phyloP scores from a whole-genome alignment of 2,888 invertebrate genomes.

The Lomographa bimaculata region DNA sequence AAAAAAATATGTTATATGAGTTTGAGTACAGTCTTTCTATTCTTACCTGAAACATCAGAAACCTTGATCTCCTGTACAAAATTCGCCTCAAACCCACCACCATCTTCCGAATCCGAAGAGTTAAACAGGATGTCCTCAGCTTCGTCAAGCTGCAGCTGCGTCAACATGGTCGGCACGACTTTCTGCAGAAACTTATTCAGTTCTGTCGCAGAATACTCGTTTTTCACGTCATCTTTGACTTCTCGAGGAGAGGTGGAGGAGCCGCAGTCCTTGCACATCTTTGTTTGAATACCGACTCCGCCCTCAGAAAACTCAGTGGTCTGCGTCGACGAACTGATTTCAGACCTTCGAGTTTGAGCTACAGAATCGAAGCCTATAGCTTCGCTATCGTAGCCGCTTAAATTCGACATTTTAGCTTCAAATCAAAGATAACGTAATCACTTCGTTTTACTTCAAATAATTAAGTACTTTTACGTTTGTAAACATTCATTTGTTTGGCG shows the following conservation, averaged over 20 bases:
- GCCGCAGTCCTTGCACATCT: constrained; percentile 46
- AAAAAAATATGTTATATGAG: too few species aligned
- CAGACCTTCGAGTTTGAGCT: constrained; percentile 20
- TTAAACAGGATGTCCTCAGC: constrained; percentile 49
- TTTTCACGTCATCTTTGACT: constrained; percentile 43
- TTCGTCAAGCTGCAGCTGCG: constrained; percentile 64
- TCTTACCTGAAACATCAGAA: constrained; percentile 32
- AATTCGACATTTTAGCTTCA: constrained; percentile 50
- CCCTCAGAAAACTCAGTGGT: constrained; percentile 55
- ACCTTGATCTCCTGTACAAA: constrained; percentile 59
- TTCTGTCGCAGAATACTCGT: constrained; percentile 58
- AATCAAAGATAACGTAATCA: too few species aligned
- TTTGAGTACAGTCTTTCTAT: too few species aligned
- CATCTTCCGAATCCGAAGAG: constrained; percentile 71
- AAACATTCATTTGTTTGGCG: constrained; percentile 17
- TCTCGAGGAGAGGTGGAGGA: constrained; percentile 52
- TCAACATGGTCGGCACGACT: constrained; percentile 66
- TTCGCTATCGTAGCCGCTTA: constrained; percentile 72
- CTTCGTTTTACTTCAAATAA: not conserved
- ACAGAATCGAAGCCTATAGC: constrained; percentile 64
- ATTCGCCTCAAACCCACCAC: constrained; percentile 55
- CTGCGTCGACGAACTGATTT: constrained; percentile 51
- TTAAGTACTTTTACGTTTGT: not conserved
- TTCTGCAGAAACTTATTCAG: constrained; percentile 64
- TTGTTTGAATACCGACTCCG: constrained; percentile 55